Conservation (phyloP, 37 sponge, comb jelly and placozoan species). For the Tethya wilhelma region DNA sequence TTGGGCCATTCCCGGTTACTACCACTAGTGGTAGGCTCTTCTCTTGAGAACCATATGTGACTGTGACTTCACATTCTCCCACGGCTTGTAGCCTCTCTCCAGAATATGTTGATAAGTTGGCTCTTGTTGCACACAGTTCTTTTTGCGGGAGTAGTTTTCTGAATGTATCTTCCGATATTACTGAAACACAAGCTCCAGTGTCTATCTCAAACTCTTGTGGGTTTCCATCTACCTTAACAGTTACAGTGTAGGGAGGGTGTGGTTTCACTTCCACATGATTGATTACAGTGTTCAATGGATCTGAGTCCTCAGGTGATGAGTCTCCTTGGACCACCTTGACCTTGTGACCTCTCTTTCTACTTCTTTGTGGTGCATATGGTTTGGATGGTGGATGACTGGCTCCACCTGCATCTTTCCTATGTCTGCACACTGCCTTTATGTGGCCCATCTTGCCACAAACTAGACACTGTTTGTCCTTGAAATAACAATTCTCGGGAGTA, state of each 20-base stretch:
- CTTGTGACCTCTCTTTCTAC: neutral
- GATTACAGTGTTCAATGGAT: too few species aligned
- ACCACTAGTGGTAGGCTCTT: conserved; percentile 12
- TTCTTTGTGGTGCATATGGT: too few species aligned
- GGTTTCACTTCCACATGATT: too few species aligned
- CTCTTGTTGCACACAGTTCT: neutral
- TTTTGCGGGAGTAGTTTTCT: neutral
- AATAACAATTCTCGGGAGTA: conserved; percentile 12
- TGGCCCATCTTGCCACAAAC: conserved; percentile 57
- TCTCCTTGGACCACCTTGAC: neutral
- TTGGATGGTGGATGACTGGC: too few species aligned
- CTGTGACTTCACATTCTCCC: neutral
- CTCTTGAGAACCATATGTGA: conserved; percentile 5
- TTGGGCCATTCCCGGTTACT: conserved; percentile 41
- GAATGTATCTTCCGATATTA: conserved; percentile 22
- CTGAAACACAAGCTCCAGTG: conserved; percentile 19
- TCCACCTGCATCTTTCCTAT: neutral
- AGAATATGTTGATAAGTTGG: conserved; percentile 9
- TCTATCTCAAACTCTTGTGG: conserved; percentile 4
- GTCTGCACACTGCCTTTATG: conserved; percentile 17
- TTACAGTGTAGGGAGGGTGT: neutral
- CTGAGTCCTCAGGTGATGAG: too few species aligned
- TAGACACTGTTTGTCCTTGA: conserved; percentile 34
- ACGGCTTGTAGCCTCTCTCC: conserved; percentile 28
- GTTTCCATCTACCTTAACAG: neutral